Percentiles rank a stretch among this genome's conserved stretches.
phyloP scores from a whole-genome alignment of 2,888 invertebrate genomes.

The Chrysolina oricalcia region DNA sequence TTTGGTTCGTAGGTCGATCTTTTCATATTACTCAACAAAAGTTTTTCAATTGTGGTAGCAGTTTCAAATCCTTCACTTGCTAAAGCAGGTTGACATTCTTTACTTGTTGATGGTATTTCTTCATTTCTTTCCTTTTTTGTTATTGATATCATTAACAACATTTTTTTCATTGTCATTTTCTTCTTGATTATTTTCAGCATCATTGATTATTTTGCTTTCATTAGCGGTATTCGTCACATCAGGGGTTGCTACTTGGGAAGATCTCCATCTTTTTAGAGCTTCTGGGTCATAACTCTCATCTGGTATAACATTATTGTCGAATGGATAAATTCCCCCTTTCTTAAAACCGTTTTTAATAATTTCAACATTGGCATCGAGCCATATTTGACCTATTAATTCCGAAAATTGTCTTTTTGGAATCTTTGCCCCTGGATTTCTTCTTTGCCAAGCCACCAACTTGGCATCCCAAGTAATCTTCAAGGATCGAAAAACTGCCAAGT shows the following conservation, averaged over 20 bases:
- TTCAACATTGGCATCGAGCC: background rate
- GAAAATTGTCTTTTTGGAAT: background rate
- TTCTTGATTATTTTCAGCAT: background rate
- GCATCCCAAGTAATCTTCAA: constrained; percentile 4
- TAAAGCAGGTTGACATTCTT: background rate
- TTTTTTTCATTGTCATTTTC: background rate
- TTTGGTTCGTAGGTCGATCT: too few relatives aligned
- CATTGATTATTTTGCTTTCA: background rate
- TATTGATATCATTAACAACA: background rate
- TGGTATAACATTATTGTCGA: constrained; percentile 12
- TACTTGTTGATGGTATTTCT: background rate
- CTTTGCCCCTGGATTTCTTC: background rate
- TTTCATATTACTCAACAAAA: too few relatives aligned
- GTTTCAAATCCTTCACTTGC: background rate
- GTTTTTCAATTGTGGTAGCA: background rate
- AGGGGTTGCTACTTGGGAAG: background rate
- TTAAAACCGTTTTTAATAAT: background rate
- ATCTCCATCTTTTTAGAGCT: constrained; percentile 5
- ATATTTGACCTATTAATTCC: background rate
- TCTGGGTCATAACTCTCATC: background rate
- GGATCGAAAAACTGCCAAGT: background rate
- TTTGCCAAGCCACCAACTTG: constrained; percentile 1
- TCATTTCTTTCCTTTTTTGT: background rate
- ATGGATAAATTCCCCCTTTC: constrained; percentile 4
- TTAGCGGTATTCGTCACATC: background rate